These are phyloP conservation scores for Limanda limanda DNA, from an alignment of 2,113 vertebrate species.

Conservation along the genomic window DNA sequence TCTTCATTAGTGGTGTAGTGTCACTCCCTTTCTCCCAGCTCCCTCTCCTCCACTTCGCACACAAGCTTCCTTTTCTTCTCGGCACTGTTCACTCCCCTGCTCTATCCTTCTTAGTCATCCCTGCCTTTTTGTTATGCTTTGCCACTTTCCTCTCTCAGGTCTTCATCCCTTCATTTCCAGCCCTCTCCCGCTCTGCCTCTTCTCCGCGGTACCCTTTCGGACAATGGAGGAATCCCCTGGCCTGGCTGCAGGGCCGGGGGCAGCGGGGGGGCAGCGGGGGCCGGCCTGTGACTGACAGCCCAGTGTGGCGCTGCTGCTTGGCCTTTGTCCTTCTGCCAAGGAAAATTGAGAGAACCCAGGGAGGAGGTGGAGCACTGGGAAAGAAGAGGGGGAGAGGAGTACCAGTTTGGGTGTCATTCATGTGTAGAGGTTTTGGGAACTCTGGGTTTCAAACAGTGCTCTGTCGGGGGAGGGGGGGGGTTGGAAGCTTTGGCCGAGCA, in stretches of 20 bases:
- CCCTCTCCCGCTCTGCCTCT: constrained; percentile 30
- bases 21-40: constrained; percentile 52
- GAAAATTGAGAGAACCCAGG: constrained; percentile 70
- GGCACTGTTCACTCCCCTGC: constrained; percentile 26
- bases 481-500: not conserved
- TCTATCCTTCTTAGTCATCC: constrained; percentile 62
- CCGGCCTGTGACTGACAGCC: constrained; percentile 72
- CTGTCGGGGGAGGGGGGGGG: not conserved
- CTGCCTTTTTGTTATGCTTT: constrained; percentile 61
- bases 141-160: constrained; percentile 58
- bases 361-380: constrained; percentile 44
- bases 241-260: constrained; percentile 28
- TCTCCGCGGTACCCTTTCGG: constrained; percentile 48
- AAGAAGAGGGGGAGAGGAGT: constrained; percentile 51
- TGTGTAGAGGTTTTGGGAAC: constrained; percentile 50
- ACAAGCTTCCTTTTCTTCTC: constrained; percentile 48
- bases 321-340: constrained; percentile 74
- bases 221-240: constrained; percentile 76
- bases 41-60: constrained; percentile 8
- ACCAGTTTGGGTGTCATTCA: constrained; percentile 58
- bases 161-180: constrained; percentile 51
- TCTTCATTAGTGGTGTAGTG: constrained; percentile 74
- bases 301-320: constrained; percentile 65
- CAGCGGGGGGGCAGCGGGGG: no score
- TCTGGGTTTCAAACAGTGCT: constrained; percentile 26